phyloP scores from a whole-genome alignment of 1,140 invertebrate species.

The Diorhabda carinulata region DNA sequence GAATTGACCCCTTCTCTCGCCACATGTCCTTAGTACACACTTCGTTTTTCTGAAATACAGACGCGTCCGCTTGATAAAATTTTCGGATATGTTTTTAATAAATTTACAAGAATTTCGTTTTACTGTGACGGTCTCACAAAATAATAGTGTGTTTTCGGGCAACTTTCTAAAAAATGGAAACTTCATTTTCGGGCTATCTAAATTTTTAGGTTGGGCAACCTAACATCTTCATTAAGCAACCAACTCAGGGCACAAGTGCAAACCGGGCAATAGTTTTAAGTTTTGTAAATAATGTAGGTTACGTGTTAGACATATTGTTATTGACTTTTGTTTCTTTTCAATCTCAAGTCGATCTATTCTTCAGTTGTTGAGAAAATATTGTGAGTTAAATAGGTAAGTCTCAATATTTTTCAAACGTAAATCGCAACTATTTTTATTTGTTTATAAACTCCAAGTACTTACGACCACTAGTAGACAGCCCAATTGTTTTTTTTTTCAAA shows the following conservation, averaged over 20 bases:
- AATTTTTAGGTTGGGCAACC: constrained; percentile 11
- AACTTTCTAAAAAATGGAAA: constrained; percentile 8
- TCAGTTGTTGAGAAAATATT: too few relatives aligned
- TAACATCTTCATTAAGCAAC: constrained; percentile 21
- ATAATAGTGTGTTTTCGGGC: constrained; percentile 22
- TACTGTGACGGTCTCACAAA: not conserved
- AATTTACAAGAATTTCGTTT: constrained; percentile 14
- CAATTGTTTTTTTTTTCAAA: too few relatives aligned
- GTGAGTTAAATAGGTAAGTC: too few relatives aligned
- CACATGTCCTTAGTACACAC: constrained; percentile 30
- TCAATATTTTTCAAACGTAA: too few relatives aligned
- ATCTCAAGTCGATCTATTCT: too few relatives aligned
- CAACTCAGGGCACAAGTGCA: constrained; percentile 36
- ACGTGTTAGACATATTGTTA: too few relatives aligned
- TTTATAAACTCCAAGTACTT: too few relatives aligned
- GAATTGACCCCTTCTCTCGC: constrained; percentile 27
- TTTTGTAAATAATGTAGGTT: constrained; percentile 10
- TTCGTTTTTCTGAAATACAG: constrained; percentile 31
- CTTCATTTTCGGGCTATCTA: constrained; percentile 10
- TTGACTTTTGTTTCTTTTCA: too few relatives aligned
- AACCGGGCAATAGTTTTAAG: constrained; percentile 25
- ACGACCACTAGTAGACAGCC: too few relatives aligned
- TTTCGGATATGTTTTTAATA: constrained; percentile 25
- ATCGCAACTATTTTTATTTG: too few relatives aligned
- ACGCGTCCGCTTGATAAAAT: constrained; percentile 22